phyloP scores from a whole-genome alignment of 2,797 vertebrate species.

The Dicrostonyx torquatus region DNA sequence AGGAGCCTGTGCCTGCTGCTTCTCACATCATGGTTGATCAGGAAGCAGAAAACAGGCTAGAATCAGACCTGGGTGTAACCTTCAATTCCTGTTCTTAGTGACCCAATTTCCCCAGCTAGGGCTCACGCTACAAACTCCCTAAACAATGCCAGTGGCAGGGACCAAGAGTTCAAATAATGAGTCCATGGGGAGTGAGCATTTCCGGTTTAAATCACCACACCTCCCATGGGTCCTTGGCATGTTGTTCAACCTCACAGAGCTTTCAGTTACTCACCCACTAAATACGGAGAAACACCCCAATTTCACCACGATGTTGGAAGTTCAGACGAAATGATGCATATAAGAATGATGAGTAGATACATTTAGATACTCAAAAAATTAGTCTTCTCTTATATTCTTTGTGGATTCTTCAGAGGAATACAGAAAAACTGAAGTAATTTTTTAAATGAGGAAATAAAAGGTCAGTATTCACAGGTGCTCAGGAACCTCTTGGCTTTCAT shows the following conservation, averaged over 20 bases:
- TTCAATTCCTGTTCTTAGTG: neutral
- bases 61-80: neutral
- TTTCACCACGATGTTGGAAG: neutral
- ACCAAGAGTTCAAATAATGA: neutral
- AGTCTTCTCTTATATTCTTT: neutral
- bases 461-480: neutral
- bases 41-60: neutral
- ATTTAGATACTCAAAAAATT: neutral
- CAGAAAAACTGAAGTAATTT: neutral
- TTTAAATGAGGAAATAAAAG: neutral
- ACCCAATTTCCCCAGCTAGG: neutral
- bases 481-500: neutral
- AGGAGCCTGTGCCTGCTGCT: neutral
- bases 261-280: neutral
- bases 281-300: neutral
- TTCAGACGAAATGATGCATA: neutral
- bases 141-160: neutral
- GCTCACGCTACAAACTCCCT: neutral
- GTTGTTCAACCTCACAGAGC: neutral
- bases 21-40: neutral
- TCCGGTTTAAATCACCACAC: neutral
- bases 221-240: neutral
- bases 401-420: neutral
- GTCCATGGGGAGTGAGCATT: neutral
- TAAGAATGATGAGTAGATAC: neutral